phyloP scores from a whole-genome alignment of 2,113 vertebrate genomes.

The Microcebus murinus region DNA sequence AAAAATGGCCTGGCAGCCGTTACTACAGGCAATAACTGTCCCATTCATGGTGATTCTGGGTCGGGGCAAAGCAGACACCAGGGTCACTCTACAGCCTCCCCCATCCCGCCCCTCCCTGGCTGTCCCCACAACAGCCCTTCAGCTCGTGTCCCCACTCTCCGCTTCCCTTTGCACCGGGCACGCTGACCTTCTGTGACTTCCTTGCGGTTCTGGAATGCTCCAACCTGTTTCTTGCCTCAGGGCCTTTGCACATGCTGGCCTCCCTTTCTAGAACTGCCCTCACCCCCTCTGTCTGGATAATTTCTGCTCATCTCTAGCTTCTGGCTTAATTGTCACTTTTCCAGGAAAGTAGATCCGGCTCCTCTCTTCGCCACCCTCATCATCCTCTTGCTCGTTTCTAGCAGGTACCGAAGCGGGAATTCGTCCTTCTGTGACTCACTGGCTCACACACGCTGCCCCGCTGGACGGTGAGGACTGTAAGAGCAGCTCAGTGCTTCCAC shows the following conservation, averaged over 20 bases:
- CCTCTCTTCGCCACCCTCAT: not conserved
- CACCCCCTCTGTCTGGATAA: not conserved
- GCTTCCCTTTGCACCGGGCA: not conserved
- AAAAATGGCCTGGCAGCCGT: conserved; percentile 69
- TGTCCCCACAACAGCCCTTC: not conserved
- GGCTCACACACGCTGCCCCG: fast-evolving
- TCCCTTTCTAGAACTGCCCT: not conserved
- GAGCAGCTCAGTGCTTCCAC: not conserved
- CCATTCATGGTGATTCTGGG: conserved; percentile 44
- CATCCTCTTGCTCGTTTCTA: not conserved
- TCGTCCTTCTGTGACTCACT: fast-evolving
- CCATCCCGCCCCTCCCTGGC: fast-evolving
- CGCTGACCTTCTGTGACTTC: not conserved
- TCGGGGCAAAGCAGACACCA: not conserved
- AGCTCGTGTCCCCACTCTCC: not conserved
- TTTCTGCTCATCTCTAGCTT: not conserved
- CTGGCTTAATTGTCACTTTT: not conserved
- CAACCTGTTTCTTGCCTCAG: not conserved
- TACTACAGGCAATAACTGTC: not conserved
- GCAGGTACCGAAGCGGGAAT: fast-evolving
- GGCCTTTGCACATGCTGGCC: not conserved
- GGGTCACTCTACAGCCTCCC: not conserved
- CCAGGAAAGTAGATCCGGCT: not conserved
- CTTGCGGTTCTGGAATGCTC: not conserved
- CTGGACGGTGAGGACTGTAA: not conserved